Base-by-base conservation (phyloP, 23 tunicate genomes). In the Botrylloides violaceus region DNA sequence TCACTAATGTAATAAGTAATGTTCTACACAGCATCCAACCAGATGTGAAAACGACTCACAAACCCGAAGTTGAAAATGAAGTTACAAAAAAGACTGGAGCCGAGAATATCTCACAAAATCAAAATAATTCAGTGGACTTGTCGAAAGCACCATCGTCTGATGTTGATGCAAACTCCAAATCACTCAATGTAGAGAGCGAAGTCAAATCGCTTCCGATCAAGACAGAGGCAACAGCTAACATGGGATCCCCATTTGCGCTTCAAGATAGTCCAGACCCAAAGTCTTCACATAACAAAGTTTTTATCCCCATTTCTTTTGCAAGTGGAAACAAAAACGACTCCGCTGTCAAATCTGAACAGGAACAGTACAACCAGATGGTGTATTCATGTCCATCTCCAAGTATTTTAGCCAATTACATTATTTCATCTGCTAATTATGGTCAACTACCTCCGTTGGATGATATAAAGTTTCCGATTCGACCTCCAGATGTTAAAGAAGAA, bases 91-190 rank as follows among this genome's bases (percentile, higher is more conserved):
- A n/a, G n/a, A n/a, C 53, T 15, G 53, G 9, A 9, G 53, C 53
- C 53, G 53, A 43, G n/a, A n/a, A n/a, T n/a, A n/a, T n/a, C n/a
- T 64, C 70, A 21, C 24, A 31, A 22, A 75, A 70, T 4, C 80
- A 83, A 58, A 78, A 78, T 49, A 66, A 36, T 28, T 83, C 92
- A 19, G 77, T 84, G 75, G 92, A 84, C 63, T 47, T 84, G 22
- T 71, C 92, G 12, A 43, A 43, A 43, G 15, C 12, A 9, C 9
- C 15, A 15, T 43, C 53, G 53, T 9, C 53, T 15, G 53, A 43
- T 15, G 53, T 15, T 15, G 15, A 15, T 15, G 53, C 9, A 43
- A 43, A 43, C 12, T 7, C 53, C 53, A 43, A 43, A n/a, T n/a
- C n/a, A n/a, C n/a, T n/a, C n/a, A n/a, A n/a, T n/a, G n/a, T n/a